Evolutionary conservation across 2,113 vertebrate genomes (phyloP).

Genomic region (Mohoua ochrocephala): DNA sequence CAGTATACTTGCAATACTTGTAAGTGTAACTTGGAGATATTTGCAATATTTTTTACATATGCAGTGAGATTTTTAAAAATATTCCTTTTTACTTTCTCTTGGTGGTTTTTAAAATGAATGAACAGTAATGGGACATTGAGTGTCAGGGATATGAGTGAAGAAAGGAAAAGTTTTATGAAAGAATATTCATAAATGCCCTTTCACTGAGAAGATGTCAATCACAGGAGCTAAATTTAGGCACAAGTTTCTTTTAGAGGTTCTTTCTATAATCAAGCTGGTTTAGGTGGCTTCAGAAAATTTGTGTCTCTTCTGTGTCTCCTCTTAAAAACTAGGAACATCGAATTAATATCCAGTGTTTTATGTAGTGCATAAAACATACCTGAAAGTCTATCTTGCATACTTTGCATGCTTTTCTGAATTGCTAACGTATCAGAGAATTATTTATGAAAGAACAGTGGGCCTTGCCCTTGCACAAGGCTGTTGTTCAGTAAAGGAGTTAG

Average conservation of each 20-base stretch:
- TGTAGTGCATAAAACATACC: background rate
- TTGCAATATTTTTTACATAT: background rate
- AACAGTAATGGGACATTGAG: background rate
- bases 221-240: background rate
- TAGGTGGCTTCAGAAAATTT: background rate
- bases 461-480: background rate
- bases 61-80: background rate
- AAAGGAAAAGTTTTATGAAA: background rate
- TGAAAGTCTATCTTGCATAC: background rate
- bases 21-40: background rate
- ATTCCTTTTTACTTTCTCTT: background rate
- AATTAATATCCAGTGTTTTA: background rate
- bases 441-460: background rate
- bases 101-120: background rate
- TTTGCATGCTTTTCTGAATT: background rate
- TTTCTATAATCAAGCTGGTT: background rate
- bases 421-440: background rate
- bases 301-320: background rate
- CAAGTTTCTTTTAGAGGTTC: background rate
- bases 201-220: background rate
- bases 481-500: background rate
- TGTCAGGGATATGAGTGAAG: background rate
- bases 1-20: background rate
- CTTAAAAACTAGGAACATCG: background rate
- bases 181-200: background rate